Evolutionary conservation across 2,888 invertebrate species (phyloP), one percentile per base, ranked within the genome.

Genomic region (Sisyra nigra): DNA sequence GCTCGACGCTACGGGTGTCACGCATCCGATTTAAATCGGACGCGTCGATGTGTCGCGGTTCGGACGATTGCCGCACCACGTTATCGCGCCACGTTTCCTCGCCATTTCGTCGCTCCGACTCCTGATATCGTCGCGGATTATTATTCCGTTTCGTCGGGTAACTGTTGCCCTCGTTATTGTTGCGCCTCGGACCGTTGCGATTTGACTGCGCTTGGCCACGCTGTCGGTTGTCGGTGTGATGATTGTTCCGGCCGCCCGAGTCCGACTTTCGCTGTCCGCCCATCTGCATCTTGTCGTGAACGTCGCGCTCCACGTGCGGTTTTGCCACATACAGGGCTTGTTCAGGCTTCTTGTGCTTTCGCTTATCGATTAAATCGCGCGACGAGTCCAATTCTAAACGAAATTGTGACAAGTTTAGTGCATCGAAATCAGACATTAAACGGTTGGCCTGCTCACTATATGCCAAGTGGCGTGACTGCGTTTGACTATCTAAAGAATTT

Each of bases 1-100:
- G 74, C 57, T 81, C 80, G 57, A 80, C 76, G 56, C 80, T 81
- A 52, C 77, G 69, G 42, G 77, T 76, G 51, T 82, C 80, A 51
- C 80, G 65, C 51, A 68, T 69, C 51, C 72, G 62, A 52, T 71
- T 71, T 56, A 56, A 54, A 56, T 60, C 62, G 51, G 62, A 65
- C 47, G 71, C 68, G 49, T 71, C 68, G 55, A 69, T 64, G 49
- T 69, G 70, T 52, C 77, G 69, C 44, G 78, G 74, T 58, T 79
- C 79, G 31, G 79, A 79, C 46, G 71, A 69, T 62, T 76, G 72
- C 48, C 71, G 65, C 50, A n/a, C n/a, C n/a, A 58, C 57, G 52
- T 63, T 61, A 9, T 30, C 15, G n/a, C 43, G 14, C 43, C 38
- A 39, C 17, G 33, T 14, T 14, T 36, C 43, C 5, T 40, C 18